Percentiles rank a stretch among this genome's conserved stretches.
These are phyloP conservation scores for Dysmachus trigonus DNA, from an alignment of 2,888 invertebrate species.

Conservation along the genomic window DNA sequence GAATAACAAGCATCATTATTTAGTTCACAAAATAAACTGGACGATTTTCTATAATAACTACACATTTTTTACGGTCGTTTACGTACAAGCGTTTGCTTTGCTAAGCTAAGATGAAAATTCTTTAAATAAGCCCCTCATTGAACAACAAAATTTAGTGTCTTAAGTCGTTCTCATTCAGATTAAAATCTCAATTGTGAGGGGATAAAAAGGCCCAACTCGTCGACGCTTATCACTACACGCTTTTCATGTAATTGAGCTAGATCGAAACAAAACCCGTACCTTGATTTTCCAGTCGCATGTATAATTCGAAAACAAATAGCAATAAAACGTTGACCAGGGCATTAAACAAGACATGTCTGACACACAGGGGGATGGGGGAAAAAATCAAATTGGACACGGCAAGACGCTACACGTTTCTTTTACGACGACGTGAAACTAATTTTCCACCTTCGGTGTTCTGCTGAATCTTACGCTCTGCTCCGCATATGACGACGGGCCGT, in stretches of 20 bases:
- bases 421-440: slow-evolving; percentile 1
- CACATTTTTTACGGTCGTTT: neutral
- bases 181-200: neutral
- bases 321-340: slow-evolving; percentile 7
- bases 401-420: neutral
- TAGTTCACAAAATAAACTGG: neutral
- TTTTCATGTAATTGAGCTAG: slow-evolving; percentile 13
- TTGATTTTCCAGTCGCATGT: slow-evolving; percentile 11
- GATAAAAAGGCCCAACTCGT: neutral
- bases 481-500: neutral
- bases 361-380: neutral
- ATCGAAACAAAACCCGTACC: neutral
- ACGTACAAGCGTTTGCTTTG: neutral
- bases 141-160: neutral
- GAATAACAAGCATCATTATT: neutral
- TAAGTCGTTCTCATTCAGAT: neutral
- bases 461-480: neutral
- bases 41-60: neutral
- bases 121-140: neutral
- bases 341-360: slow-evolving; percentile 5
- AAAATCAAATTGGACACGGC: slow-evolving; percentile 26
- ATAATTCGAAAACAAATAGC: slow-evolving; percentile 26
- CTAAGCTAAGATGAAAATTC: neutral
- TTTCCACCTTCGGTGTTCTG: neutral
- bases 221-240: slow-evolving; percentile 13